Evolutionary conservation across 2,113 vertebrate species (phyloP).

Genomic region (Haemorhous mexicanus): DNA sequence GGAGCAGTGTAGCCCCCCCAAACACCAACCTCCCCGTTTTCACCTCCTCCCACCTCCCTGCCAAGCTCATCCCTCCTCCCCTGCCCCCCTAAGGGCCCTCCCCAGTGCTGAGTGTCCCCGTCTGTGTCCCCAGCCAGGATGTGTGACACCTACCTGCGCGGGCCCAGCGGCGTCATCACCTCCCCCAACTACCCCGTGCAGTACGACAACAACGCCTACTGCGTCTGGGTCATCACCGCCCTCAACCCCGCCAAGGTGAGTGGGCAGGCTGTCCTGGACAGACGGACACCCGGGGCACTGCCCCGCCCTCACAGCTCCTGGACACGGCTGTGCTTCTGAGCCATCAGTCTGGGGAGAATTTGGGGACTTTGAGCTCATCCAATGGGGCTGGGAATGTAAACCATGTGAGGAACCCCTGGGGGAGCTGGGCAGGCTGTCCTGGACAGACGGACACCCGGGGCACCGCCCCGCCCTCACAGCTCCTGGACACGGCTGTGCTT

Average conservation of each 20-base stretch:
- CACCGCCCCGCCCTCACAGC: too few relatives aligned
- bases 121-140: constrained; percentile 83
- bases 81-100: rapidly evolving
- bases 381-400: too few relatives aligned
- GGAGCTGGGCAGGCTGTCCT: too few relatives aligned
- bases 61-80: rapidly evolving
- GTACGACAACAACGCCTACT: constrained; percentile 98
- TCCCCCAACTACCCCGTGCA: constrained; percentile 98
- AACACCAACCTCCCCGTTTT: rapidly evolving
- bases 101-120: rapidly evolving
- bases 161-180: constrained; percentile 90
- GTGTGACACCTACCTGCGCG: constrained; percentile 90
- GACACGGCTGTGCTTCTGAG: too few relatives aligned
- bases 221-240: constrained; percentile 96
- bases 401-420: too few relatives aligned
- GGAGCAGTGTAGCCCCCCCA: rapidly evolving
- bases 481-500: too few relatives aligned
- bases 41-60: rapidly evolving
- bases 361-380: too few relatives aligned
- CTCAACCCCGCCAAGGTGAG: constrained; percentile 89
- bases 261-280: too few relatives aligned
- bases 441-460: too few relatives aligned
- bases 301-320: too few relatives aligned
- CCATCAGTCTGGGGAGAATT: too few relatives aligned
- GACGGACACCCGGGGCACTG: too few relatives aligned